Base-by-base conservation (phyloP, 2,888 invertebrate species). In the Geotrupes spiniger region DNA sequence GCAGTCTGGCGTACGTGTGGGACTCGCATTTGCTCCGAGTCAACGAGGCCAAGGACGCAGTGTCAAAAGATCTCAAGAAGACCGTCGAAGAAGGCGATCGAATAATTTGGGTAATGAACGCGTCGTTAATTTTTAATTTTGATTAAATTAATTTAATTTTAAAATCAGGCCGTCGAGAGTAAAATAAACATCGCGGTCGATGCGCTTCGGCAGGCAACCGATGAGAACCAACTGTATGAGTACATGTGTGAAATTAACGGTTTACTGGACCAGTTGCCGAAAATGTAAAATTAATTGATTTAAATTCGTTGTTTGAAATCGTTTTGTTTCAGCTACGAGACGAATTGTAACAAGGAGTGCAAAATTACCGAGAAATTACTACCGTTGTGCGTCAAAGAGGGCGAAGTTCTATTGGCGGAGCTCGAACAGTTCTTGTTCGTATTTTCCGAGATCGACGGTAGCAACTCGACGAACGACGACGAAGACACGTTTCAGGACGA, bases 111-210 rank as follows among this genome's bases (percentile, higher is more conserved):
- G 44, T 36, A 3, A 6, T 21, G 6, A 21, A 21, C n/a, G n/a
- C n/a, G n/a, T n/a, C n/a, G n/a, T n/a, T n/a, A n/a, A n/a, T n/a
- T n/a, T n/a, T n/a, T n/a, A n/a, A n/a, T n/a, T n/a, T n/a, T n/a
- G n/a, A n/a, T n/a, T n/a, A n/a, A n/a, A n/a, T n/a, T n/a, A 21
- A 21, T 21, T 21, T 21, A 21, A 21, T 21, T 21, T 6, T n/a
- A n/a, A n/a, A n/a, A 10, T 17, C 36, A 51, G 46, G 36, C 16
- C 10, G 42, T 37, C 8, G 51, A 51, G 16, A 42, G 15, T 2
- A 46, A 45, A 17, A 31, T 51, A 10, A 46, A 51, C 29, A 33
- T 42, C 9, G 16, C 31, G 12, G 12, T 51, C 11, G 51, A 51
- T 42, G 14, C 27, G 2, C 28, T 46, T 17, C 37, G 51, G 12